These are phyloP conservation scores for Nomada ferruginata DNA, from an alignment of 2,888 invertebrate genomes.

Conservation along the genomic window DNA sequence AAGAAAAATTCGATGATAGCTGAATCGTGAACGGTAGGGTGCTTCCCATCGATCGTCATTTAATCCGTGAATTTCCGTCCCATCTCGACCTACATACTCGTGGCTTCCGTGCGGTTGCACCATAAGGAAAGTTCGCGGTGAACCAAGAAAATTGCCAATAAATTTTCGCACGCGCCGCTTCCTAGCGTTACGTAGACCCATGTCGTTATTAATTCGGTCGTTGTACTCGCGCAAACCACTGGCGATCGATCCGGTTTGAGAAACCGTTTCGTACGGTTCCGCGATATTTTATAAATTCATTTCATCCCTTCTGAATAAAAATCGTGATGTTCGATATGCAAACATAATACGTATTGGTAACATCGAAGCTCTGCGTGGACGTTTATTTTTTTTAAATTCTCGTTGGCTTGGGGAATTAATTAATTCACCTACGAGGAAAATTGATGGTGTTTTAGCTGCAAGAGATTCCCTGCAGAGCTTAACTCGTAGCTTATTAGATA, in stretches of 20 bases:
- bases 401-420: too few species aligned
- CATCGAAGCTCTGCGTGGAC: neutral
- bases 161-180: slow-evolving; percentile 53
- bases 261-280: neutral
- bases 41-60: slow-evolving; percentile 4
- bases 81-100: slow-evolving; percentile 47
- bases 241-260: slow-evolving; percentile 44
- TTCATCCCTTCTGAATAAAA: neutral
- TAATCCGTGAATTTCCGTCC: slow-evolving; percentile 33
- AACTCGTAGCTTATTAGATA: too few species aligned
- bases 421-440: too few species aligned
- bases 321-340: slow-evolving; percentile 8
- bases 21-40: too few species aligned
- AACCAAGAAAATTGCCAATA: slow-evolving; percentile 51
- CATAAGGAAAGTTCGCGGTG: slow-evolving; percentile 52
- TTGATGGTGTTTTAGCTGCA: too few species aligned
- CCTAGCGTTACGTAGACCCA: slow-evolving; percentile 43
- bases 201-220: slow-evolving; percentile 55
- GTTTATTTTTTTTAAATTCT: too few species aligned
- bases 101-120: slow-evolving; percentile 38
- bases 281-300: slow-evolving; percentile 9
- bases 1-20: neutral
- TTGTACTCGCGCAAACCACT: slow-evolving; percentile 35
- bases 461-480: too few species aligned
- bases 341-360: neutral